Conservation (phyloP, 2,888 invertebrate species). For the Odontomyia ornata region DNA sequence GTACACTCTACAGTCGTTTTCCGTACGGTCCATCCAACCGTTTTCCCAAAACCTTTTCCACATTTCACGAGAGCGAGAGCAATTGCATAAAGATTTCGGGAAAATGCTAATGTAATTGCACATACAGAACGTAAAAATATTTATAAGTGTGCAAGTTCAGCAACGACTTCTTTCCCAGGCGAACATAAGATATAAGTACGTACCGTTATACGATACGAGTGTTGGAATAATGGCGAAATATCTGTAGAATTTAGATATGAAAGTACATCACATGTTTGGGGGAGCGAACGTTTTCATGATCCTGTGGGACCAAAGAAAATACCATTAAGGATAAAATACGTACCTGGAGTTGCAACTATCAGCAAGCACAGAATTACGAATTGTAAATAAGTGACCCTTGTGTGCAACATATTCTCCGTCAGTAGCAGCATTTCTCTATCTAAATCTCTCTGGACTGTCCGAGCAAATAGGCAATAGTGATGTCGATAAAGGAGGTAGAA, state of each 20-base stretch:
- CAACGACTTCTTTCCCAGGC: not conserved
- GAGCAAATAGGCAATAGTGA: slow-evolving; percentile 19
- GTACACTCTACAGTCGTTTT: not conserved
- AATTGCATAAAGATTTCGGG: slow-evolving; percentile 26
- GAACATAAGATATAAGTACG: not conserved
- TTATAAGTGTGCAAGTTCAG: not conserved
- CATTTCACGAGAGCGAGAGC: slow-evolving; percentile 1
- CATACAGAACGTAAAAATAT: not conserved
- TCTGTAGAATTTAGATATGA: too few relatives aligned
- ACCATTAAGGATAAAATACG: slow-evolving; percentile 37
- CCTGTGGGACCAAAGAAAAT: slow-evolving; percentile 6
- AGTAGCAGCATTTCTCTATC: slow-evolving; percentile 26
- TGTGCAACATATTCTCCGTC: slow-evolving; percentile 50
- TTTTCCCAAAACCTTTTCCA: slow-evolving; percentile 7
- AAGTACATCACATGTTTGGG: not conserved
- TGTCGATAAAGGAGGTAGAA: not conserved
- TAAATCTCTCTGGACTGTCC: not conserved
- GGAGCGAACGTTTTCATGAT: not conserved
- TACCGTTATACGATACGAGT: too few relatives aligned
- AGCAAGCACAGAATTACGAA: slow-evolving; percentile 51
- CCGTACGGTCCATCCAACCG: not conserved
- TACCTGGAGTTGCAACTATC: slow-evolving; percentile 51
- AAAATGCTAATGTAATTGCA: slow-evolving; percentile 40
- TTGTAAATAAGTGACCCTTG: slow-evolving; percentile 52
- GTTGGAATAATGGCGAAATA: too few relatives aligned